Percentiles rank a stretch among this genome's conserved stretches.
Conservation (phyloP, 2,888 invertebrate genomes). For the Kryphioiulus occultus region DNA sequence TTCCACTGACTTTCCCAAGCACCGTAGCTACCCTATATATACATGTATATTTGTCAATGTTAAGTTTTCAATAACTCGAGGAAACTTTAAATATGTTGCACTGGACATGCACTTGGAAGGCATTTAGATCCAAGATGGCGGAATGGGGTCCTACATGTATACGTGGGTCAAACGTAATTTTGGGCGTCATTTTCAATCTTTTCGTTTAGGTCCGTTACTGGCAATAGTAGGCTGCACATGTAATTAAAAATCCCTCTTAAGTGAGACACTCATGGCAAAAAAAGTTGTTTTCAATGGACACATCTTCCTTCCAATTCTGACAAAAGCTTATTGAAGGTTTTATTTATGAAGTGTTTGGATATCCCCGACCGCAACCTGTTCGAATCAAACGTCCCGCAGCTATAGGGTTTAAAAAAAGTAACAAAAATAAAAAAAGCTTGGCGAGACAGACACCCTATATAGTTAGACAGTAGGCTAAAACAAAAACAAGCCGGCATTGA, state of each 20-base stretch:
- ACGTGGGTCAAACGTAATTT: too few relatives aligned
- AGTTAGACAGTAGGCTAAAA: neutral
- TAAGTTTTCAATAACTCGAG: too few relatives aligned
- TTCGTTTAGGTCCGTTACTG: neutral
- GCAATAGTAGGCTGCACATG: neutral
- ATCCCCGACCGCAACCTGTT: slow-evolving; percentile 26
- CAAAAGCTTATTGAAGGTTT: neutral
- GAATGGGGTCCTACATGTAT: too few relatives aligned
- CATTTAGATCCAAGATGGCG: neutral
- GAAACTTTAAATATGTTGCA: too few relatives aligned
- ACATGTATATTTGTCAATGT: too few relatives aligned
- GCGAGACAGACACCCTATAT: slow-evolving; percentile 8
- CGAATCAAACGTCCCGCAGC: slow-evolving; percentile 14
- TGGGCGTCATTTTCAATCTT: neutral
- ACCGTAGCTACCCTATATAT: too few relatives aligned
- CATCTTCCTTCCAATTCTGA: neutral
- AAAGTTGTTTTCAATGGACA: neutral
- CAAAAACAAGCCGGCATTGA: neutral
- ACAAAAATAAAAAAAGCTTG: slow-evolving; percentile 2
- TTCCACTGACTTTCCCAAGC: too few relatives aligned
- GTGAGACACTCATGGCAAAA: neutral
- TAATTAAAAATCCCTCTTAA: neutral
- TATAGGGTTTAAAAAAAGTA: neutral
- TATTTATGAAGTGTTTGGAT: slow-evolving; percentile 27
- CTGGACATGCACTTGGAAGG: neutral